A percentile compares a stretch with the other conserved stretches of the same genome.
phyloP scores from a whole-genome alignment of 92 coral and sea anemone species.

The Parazoanthus atlanticus region DNA sequence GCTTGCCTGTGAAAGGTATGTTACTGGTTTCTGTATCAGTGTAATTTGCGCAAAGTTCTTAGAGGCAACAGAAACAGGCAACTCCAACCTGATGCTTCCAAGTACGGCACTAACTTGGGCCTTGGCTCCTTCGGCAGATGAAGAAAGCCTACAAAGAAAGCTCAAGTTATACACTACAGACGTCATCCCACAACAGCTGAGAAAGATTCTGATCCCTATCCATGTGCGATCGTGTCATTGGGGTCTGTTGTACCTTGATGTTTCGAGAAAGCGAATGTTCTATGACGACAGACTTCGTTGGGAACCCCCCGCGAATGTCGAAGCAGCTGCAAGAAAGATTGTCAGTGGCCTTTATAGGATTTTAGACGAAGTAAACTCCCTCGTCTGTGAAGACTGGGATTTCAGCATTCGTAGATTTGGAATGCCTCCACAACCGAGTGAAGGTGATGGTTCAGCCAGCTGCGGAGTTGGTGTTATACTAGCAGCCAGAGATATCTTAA shows the following conservation, averaged over 20 bases:
- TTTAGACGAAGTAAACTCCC: neutral
- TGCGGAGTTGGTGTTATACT: slow-evolving; percentile 36
- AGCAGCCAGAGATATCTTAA: slow-evolving; percentile 9
- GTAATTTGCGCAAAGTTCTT: slow-evolving; percentile 16
- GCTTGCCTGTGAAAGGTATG: slow-evolving; percentile 25
- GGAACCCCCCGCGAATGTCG: slow-evolving; percentile 9
- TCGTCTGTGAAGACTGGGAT: slow-evolving; percentile 20
- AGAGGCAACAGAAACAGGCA: neutral
- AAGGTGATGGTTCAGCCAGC: slow-evolving; percentile 14
- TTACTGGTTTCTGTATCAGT: slow-evolving; percentile 35
- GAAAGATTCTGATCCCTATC: slow-evolving; percentile 1
- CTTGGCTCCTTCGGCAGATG: neutral
- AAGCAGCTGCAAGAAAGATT: neutral
- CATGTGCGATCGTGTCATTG: slow-evolving; percentile 33
- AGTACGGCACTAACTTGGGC: neutral
- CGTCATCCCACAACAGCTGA: neutral
- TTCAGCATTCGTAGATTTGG: neutral
- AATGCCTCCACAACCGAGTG: slow-evolving; percentile 34
- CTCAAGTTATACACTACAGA: neutral
- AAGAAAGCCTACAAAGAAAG: neutral
- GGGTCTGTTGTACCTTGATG: slow-evolving; percentile 39
- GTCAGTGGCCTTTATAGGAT: neutral
- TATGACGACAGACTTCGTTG: slow-evolving; percentile 40
- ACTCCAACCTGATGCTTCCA: slow-evolving; percentile 10
- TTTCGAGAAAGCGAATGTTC: neutral